Conservation (phyloP, 2,113 vertebrate species). For the Myiozetetes cayanensis region DNA sequence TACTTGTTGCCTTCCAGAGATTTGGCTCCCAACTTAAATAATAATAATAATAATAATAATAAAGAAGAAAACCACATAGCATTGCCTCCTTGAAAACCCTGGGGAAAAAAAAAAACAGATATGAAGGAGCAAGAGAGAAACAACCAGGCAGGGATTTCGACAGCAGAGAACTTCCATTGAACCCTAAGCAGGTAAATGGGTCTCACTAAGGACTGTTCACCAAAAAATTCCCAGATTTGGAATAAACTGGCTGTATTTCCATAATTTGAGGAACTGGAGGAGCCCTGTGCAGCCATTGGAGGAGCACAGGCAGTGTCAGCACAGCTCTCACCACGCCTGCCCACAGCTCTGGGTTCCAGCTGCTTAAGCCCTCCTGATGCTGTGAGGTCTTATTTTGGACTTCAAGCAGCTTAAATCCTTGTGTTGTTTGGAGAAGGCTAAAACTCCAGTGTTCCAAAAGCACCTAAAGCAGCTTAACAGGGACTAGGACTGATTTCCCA, state of each 20-base stretch:
- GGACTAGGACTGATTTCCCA: neutral
- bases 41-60: neutral
- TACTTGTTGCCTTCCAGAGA: neutral
- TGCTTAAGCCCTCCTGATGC: neutral
- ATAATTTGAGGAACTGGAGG: neutral
- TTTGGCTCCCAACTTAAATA: neutral
- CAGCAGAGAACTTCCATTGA: neutral
- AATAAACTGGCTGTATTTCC: neutral
- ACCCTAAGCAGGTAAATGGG: neutral
- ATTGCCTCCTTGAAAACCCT: slow-evolving; percentile 8
- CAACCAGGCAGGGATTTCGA: neutral
- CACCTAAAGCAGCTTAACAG: neutral
- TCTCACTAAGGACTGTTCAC: neutral
- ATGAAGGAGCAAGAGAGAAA: neutral
- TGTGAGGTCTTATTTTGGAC: neutral
- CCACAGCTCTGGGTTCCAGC: neutral
- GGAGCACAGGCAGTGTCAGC: neutral
- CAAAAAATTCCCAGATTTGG: neutral
- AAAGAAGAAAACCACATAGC: neutral
- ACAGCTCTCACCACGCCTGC: neutral
- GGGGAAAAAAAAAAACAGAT: neutral
- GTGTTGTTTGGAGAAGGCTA: neutral
- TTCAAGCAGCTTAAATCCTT: neutral
- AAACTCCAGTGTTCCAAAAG: neutral
- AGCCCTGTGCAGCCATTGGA: neutral